A percentile compares a stretch with the other conserved stretches of the same genome.
phyloP scores from a whole-genome alignment of 2,797 vertebrate genomes.

The Petrocephalus schoutedeni region DNA sequence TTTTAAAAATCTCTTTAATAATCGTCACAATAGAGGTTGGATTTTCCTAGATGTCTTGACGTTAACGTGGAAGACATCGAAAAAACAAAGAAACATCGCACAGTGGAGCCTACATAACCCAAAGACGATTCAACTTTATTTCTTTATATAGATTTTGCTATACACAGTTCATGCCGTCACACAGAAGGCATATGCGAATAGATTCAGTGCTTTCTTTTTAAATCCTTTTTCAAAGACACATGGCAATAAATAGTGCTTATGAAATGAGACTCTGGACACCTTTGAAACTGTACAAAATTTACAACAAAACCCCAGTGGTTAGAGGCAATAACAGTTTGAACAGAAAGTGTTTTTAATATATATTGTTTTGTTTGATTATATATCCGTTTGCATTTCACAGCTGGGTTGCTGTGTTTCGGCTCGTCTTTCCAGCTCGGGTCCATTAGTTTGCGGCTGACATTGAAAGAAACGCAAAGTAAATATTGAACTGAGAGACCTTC shows the following conservation, averaged over 20 bases:
- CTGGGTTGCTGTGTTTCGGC: conserved; percentile 21
- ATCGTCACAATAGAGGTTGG: neutral
- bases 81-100: neutral
- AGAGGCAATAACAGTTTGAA: conserved; percentile 56
- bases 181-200: conserved; percentile 85
- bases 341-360: conserved; percentile 35
- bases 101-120: conserved; percentile 52
- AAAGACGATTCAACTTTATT: conserved; percentile 87
- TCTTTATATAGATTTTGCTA: conserved; percentile 73
- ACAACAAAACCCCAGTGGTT: conserved; percentile 68
- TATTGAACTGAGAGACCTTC: conserved; percentile 17
- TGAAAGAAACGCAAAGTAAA: conserved; percentile 18
- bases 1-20: neutral
- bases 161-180: conserved; percentile 85
- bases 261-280: conserved; percentile 76
- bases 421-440: conserved; percentile 23
- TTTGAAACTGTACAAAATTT: conserved; percentile 95
- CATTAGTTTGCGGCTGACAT: conserved; percentile 33
- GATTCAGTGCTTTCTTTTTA: conserved; percentile 69
- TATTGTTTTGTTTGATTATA: conserved; percentile 10
- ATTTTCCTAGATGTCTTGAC: neutral
- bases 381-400: conserved; percentile 33
- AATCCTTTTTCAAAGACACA: conserved; percentile 75
- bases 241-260: conserved; percentile 84
- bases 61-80: neutral